These are phyloP conservation scores for Oligia latruncula DNA, from an alignment of 2,888 invertebrate species.

Conservation along the genomic window DNA sequence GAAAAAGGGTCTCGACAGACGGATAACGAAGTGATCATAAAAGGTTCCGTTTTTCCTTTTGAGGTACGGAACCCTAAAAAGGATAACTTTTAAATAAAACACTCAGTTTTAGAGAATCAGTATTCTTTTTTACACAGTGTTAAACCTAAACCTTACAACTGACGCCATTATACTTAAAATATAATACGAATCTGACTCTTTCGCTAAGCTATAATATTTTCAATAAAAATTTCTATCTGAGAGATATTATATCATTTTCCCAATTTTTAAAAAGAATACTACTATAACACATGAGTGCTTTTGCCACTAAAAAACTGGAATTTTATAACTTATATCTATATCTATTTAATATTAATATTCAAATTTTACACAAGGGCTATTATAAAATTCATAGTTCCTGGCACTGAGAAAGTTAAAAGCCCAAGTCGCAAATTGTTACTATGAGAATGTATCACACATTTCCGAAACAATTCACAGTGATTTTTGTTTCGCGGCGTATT, in stretches of 20 bases:
- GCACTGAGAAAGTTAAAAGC: slow-evolving; percentile 67
- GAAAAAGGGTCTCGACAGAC: too few species aligned
- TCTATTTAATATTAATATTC: slow-evolving; percentile 72
- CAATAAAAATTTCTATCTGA: slow-evolving; percentile 84
- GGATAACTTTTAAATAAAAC: slow-evolving; percentile 71
- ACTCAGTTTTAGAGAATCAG: slow-evolving; percentile 81
- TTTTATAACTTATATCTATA: slow-evolving; percentile 77
- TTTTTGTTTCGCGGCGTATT: slow-evolving; percentile 78
- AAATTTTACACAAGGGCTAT: slow-evolving; percentile 77
- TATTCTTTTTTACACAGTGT: slow-evolving; percentile 87
- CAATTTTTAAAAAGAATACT: slow-evolving; percentile 81
- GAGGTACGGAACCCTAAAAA: too few species aligned
- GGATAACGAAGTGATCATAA: too few species aligned
- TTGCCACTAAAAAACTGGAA: slow-evolving; percentile 81
- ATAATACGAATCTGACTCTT: slow-evolving; percentile 89
- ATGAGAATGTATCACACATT: slow-evolving; percentile 64
- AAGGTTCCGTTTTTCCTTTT: too few species aligned
- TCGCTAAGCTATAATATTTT: slow-evolving; percentile 81
- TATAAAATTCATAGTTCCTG: slow-evolving; percentile 68
- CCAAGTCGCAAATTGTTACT: slow-evolving; percentile 61
- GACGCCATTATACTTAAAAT: slow-evolving; percentile 85
- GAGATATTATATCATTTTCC: slow-evolving; percentile 80
- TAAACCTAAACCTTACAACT: slow-evolving; percentile 84
- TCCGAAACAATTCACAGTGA: slow-evolving; percentile 62
- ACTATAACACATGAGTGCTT: slow-evolving; percentile 80